phyloP scores from a whole-genome alignment of 2,113 vertebrate genomes.

The Alligator sinensis region DNA sequence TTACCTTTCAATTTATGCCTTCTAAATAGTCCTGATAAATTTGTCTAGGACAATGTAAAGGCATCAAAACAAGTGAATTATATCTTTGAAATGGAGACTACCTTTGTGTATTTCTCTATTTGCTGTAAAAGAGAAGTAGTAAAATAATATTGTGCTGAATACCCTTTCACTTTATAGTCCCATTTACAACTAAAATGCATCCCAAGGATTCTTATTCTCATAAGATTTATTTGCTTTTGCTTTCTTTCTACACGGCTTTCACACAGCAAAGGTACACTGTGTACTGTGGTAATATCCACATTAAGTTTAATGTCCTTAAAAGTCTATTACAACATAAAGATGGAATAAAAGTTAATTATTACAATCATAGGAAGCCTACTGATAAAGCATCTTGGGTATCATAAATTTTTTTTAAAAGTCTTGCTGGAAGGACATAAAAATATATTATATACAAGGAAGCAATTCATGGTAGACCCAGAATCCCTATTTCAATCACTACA shows the following conservation, averaged over 20 bases:
- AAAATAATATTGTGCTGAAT: not conserved
- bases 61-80: not conserved
- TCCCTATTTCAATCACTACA: not conserved
- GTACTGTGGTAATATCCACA: not conserved
- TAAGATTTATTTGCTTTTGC: not conserved
- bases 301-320: not conserved
- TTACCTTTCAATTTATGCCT: not conserved
- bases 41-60: not conserved
- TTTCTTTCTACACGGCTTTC: not conserved
- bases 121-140: not conserved
- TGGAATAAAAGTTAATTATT: not conserved
- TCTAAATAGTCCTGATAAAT: not conserved
- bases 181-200: not conserved
- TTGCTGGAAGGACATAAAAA: not conserved
- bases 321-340: not conserved
- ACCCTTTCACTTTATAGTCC: not conserved
- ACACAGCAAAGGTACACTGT: not conserved
- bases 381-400: not conserved
- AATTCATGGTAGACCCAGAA: conserved; percentile 26
- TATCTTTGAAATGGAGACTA: not conserved
- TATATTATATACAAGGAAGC: not conserved
- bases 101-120: not conserved
- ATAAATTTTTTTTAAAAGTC: conserved; percentile 11
- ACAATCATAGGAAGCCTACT: not conserved
- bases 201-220: not conserved